Evolutionary conservation across 2,888 invertebrate genomes (phyloP), one percentile per base, ranked within the genome.

Genomic region (Harpalus rubripes): DNA sequence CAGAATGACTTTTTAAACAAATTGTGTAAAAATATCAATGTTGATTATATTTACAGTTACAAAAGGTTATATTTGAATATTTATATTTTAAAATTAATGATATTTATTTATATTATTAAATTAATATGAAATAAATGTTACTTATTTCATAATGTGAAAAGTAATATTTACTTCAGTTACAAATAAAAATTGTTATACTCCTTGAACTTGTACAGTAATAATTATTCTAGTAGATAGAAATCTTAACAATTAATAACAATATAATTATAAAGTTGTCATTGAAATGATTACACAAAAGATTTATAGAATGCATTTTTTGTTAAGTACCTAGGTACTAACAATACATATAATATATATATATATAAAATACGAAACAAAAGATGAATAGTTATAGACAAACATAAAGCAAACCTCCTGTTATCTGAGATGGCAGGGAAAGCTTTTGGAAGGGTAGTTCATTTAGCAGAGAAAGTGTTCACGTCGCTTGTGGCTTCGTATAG

Each of bases 361-460:
- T n/a, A n/a, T 39, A 68, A 68, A 63, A 68, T 39, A 68, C 39
- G 68, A 68, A 68, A 68, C 39, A 68, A 68, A 39, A 68, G 68
- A 32, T 68, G 68, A 68, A 68, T 68, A 68, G 68, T 41, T 39
- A 68, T 2, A 68, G 18, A 68, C 4, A n/a, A 12, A 7, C 7
- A 68, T 32, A 15, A 32, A 68, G 7, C 32, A 32, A 68, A 15
- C 32, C 4, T 18, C 22, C 59, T 18, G 18, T 16, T 59, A 7
- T 7, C 3, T 26, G 15, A 2, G 16, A 12, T 68, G 39, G 15
- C 26, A n/a, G 68, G 68, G 68, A 68, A 68, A 68, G 68, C 39
- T 15, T 39, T 65, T 7, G 0, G 26, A 65, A 68, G 68, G 68
- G 68, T 68, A 7, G 68, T 39, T 32, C 15, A n/a, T 7, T 26